phyloP scores from a whole-genome alignment of 30 jellyfish, hydroid and myxozoan species.

The Sanderia malayensis region DNA sequence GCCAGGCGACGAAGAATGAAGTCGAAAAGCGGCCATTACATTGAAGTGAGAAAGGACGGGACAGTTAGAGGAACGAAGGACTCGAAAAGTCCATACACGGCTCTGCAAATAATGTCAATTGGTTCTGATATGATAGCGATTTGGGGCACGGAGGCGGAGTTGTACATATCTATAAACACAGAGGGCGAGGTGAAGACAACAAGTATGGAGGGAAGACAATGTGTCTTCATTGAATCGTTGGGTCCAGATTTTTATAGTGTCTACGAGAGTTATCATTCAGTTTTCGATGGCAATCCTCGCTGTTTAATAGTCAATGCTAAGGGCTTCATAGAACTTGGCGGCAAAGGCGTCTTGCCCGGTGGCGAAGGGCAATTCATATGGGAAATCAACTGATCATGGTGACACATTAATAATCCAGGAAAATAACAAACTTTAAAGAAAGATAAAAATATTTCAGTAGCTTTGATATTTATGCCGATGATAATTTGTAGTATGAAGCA shows the following conservation, averaged over 20 bases:
- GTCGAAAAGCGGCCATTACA: conserved; percentile 79
- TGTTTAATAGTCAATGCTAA: conserved; percentile 68
- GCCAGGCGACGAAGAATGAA: conserved; percentile 89
- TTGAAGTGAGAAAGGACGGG: conserved; percentile 89
- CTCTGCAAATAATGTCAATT: conserved; percentile 86
- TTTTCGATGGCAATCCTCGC: conserved; percentile 78
- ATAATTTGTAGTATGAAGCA: too few species aligned
- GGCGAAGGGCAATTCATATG: conserved; percentile 89
- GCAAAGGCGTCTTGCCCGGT: conserved; percentile 57
- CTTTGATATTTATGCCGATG: too few species aligned
- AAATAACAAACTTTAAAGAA: too few species aligned
- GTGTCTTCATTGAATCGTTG: conserved; percentile 87
- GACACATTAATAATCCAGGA: too few species aligned
- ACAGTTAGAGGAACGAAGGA: conserved; percentile 85
- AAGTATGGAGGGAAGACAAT: conserved; percentile 91
- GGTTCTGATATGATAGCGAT: conserved; percentile 99
- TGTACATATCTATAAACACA: conserved; percentile 74
- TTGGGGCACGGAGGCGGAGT: conserved; percentile 97
- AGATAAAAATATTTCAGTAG: too few species aligned
- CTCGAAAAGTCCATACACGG: conserved; percentile 74
- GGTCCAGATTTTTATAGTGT: conserved; percentile 79
- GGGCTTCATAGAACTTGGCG: conserved; percentile 52
- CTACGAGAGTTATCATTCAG: conserved; percentile 91
- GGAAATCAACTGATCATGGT: conserved; percentile 76
- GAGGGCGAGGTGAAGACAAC: conserved; percentile 87